Conservation (phyloP, 2,888 invertebrate species). For the Pseudanteris insignis region DNA sequence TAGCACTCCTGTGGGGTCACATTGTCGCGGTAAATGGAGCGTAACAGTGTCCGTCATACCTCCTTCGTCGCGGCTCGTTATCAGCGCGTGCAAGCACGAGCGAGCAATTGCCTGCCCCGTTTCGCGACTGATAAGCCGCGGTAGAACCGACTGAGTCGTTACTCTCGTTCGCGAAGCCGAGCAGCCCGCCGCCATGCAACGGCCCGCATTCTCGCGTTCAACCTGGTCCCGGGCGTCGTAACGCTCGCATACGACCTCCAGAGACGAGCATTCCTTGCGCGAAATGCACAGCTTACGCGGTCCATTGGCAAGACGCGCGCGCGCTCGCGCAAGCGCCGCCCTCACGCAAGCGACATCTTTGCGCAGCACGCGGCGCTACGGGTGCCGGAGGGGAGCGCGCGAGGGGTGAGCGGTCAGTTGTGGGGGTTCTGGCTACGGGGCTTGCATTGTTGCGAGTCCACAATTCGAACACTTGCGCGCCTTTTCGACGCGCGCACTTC, state of each 20-base stretch:
- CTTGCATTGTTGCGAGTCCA: too few relatives aligned
- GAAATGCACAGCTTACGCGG: slow-evolving; percentile 26
- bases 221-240: slow-evolving; percentile 16
- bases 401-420: too few relatives aligned
- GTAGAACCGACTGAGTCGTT: slow-evolving; percentile 12
- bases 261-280: slow-evolving; percentile 35
- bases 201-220: slow-evolving; percentile 14
- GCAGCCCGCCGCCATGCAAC: not conserved
- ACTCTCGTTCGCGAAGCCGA: slow-evolving; percentile 3
- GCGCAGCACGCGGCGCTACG: too few relatives aligned
- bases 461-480: too few relatives aligned
- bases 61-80: slow-evolving; percentile 24
- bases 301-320: too few relatives aligned
- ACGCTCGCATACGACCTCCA: slow-evolving; percentile 29
- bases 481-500: too few relatives aligned
- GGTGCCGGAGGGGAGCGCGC: too few relatives aligned
- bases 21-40: slow-evolving; percentile 33
- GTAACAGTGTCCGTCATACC: slow-evolving; percentile 41
- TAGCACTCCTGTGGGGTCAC: slow-evolving; percentile 27
- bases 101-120: slow-evolving; percentile 33
- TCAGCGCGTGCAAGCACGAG: slow-evolving; percentile 33
- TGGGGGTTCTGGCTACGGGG: too few relatives aligned
- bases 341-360: too few relatives aligned
- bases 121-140: slow-evolving; percentile 18
- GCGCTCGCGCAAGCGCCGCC: too few relatives aligned